Percentiles rank a stretch among this genome's conserved stretches.
Conservation (phyloP, 1,140 invertebrate genomes). For the Ostrea edulis region DNA sequence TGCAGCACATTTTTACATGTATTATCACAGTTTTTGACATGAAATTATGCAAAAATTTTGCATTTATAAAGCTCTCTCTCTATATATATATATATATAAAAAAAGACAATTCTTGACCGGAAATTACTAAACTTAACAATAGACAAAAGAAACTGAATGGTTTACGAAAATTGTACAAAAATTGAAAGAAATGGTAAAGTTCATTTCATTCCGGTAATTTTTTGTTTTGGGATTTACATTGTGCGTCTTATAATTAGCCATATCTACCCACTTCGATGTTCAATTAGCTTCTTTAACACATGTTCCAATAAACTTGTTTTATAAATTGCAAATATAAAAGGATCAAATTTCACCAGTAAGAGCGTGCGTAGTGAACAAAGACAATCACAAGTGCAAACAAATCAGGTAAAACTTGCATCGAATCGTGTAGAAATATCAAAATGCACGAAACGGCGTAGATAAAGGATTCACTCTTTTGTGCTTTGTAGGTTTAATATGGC, state of each 20-base stretch:
- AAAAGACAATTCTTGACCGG: no score
- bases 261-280: not conserved
- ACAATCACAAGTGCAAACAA: conserved; percentile 33
- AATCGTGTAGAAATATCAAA: not conserved
- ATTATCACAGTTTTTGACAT: no score
- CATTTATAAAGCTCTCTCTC: no score
- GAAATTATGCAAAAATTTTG: no score
- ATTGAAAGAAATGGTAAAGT: no score
- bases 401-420: not conserved
- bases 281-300: conserved; percentile 22
- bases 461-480: not conserved
- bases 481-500: not conserved
- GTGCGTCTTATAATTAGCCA: not conserved
- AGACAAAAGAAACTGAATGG: no score
- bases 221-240: no score
- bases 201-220: no score
- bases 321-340: conserved; percentile 5
- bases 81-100: no score
- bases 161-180: no score
- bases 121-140: no score
- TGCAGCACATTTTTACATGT: no score
- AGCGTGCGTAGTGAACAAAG: not conserved
- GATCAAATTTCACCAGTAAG: conserved; percentile 14
- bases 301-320: not conserved
- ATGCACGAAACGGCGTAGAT: not conserved